Percentiles rank a stretch among this genome's conserved stretches.
Conservation (phyloP, 1,140 invertebrate genomes). For the Arctopsyche grandis region DNA sequence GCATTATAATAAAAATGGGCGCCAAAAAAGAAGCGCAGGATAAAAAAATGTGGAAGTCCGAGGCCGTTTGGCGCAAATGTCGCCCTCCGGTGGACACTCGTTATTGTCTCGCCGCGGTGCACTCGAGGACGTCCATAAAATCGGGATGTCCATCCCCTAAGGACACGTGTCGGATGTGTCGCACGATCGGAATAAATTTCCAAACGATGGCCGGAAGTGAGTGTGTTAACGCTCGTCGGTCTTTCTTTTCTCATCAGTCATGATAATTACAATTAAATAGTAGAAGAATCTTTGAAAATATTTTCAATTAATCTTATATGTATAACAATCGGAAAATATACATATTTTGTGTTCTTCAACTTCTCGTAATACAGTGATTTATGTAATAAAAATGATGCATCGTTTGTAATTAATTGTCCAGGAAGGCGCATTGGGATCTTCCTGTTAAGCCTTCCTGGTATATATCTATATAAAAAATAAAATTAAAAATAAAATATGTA, state of each 20-base stretch:
- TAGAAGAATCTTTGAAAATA: no score
- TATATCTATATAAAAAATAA: no score
- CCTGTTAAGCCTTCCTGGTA: no score
- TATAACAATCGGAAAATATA: no score
- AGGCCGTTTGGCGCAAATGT: constrained; percentile 54
- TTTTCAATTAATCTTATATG: no score
- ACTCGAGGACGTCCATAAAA: constrained; percentile 30
- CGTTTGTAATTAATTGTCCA: no score
- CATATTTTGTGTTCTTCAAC: no score
- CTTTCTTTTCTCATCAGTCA: neutral
- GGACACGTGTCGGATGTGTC: neutral
- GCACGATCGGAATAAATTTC: neutral
- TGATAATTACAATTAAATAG: no score
- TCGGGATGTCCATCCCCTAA: neutral
- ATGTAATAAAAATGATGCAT: no score
- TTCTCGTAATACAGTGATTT: no score
- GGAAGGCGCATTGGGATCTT: no score
- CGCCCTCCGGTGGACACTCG: constrained; percentile 52
- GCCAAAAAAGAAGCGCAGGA: constrained; percentile 40
- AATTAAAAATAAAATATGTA: no score
- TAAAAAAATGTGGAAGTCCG: constrained; percentile 31
- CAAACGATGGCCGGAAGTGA: neutral
- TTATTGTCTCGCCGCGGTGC: constrained; percentile 49
- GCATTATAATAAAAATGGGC: constrained; percentile 55
- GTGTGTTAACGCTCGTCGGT: neutral